phyloP scores from a whole-genome alignment of 2,113 vertebrate genomes.

The Leiothrix lutea region DNA sequence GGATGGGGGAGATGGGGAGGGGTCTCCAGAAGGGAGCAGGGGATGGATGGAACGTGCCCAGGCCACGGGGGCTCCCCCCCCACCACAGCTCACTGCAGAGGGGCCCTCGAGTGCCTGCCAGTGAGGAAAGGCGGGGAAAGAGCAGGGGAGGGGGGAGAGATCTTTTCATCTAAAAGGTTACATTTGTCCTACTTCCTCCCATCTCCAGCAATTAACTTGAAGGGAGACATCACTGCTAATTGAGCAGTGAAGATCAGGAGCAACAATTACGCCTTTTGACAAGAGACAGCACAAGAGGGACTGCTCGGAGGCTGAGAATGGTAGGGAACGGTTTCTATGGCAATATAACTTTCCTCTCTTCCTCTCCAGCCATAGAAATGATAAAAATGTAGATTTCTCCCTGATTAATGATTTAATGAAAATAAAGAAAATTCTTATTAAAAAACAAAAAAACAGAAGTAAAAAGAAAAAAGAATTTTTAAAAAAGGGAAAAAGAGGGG shows the following conservation, averaged over 20 bases:
- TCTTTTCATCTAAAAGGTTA: conserved; percentile 78
- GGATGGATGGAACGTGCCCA: not conserved
- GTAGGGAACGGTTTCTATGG: conserved; percentile 74
- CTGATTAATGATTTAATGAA: conserved; percentile 71
- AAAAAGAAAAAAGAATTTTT: fast-evolving
- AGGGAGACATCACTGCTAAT: conserved; percentile 77
- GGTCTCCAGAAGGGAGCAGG: not conserved
- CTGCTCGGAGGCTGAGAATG: conserved; percentile 72
- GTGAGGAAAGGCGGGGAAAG: not conserved
- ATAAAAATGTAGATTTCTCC: conserved; percentile 64
- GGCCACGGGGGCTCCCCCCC: not conserved
- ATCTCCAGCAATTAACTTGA: conserved; percentile 77
- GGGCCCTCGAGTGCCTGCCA: not conserved
- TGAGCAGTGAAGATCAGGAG: conserved; percentile 77
- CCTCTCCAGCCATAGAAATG: conserved; percentile 67
- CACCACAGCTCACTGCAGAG: not conserved
- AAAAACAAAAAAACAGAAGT: not conserved
- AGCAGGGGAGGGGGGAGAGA: conserved; percentile 12
- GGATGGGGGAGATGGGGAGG: not conserved
- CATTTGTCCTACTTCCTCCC: conserved; percentile 75
- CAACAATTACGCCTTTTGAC: conserved; percentile 79
- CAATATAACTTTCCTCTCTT: conserved; percentile 69
- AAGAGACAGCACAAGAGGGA: conserved; percentile 72
- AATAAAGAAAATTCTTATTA: conserved; percentile 52
- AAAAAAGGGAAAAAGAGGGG: fast-evolving